A percentile compares a stretch with the other conserved stretches of the same genome.
Conservation (phyloP, 1,140 invertebrate species). For the Nixonia krombeini region DNA sequence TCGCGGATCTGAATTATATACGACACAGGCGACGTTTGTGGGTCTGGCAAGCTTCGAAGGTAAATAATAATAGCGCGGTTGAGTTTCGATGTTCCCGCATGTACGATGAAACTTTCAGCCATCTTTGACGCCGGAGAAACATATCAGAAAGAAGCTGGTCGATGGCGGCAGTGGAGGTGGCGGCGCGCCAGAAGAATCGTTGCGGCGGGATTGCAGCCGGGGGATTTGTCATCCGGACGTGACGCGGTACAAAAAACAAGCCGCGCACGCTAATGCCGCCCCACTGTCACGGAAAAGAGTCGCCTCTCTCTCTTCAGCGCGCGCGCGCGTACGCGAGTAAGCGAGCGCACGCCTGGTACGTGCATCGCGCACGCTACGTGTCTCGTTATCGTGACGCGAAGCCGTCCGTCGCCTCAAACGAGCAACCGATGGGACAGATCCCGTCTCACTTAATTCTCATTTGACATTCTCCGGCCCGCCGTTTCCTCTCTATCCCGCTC, state of each 20-base stretch:
- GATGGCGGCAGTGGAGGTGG: background rate
- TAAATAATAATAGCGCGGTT: conserved; percentile 7
- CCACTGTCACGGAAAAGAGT: conserved; percentile 15
- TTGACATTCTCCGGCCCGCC: conserved; percentile 18
- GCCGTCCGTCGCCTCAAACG: conserved; percentile 31
- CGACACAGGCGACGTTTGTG: too few species aligned
- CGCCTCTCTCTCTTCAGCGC: too few species aligned
- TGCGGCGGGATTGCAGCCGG: conserved; percentile 22
- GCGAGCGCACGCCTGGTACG: too few species aligned
- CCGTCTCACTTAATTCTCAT: conserved; percentile 29
- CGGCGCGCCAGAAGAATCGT: conserved; percentile 25
- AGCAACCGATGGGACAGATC: conserved; percentile 28
- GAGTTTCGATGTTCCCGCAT: conserved; percentile 19
- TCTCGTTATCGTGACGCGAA: conserved; percentile 31
- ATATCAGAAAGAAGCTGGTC: conserved; percentile 19
- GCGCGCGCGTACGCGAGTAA: too few species aligned
- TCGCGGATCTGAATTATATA: too few species aligned
- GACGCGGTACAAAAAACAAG: conserved; percentile 36
- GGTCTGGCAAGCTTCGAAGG: too few species aligned
- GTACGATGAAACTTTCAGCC: conserved; percentile 22
- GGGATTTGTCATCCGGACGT: conserved; percentile 43
- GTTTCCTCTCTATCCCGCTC: background rate
- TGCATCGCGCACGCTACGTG: conserved; percentile 11
- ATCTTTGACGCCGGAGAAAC: conserved; percentile 22
- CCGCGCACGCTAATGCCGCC: conserved; percentile 30